Percentiles rank a stretch among this genome's conserved stretches.
Conservation (phyloP, 2,797 vertebrate genomes). For the Fringilla coelebs region DNA sequence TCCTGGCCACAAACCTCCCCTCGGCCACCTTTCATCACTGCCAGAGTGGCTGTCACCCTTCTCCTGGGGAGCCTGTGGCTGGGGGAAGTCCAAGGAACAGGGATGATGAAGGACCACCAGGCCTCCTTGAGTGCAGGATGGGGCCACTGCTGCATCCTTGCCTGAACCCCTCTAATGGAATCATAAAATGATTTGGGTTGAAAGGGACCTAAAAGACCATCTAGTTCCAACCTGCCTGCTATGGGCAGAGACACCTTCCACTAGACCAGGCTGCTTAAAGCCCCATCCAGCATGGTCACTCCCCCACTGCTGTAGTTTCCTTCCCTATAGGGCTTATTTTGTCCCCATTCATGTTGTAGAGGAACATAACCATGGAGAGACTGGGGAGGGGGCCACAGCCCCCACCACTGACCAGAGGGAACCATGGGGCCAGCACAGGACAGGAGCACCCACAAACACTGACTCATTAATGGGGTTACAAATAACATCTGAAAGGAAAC, state of each 20-base stretch:
- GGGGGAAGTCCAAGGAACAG: not conserved
- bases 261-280: not conserved
- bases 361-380: not conserved
- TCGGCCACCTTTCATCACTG: conserved; percentile 12
- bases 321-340: not conserved
- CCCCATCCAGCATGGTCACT: not conserved
- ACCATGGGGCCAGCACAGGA: not conserved
- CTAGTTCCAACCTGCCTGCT: not conserved
- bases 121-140: not conserved
- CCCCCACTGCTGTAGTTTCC: not conserved
- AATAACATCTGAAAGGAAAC: not conserved
- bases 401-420: not conserved
- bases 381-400: not conserved
- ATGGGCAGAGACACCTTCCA: not conserved
- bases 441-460: not conserved
- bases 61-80: not conserved
- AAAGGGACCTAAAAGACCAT: not conserved
- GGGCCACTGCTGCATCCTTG: not conserved
- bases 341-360: not conserved
- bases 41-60: not conserved
- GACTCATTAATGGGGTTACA: not conserved
- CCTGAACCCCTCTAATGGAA: not conserved
- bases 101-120: not conserved
- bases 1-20: not conserved
- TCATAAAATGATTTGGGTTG: not conserved